A percentile compares a stretch with the other conserved stretches of the same genome.
These are phyloP conservation scores for Alaudala cheleensis DNA, from an alignment of 2,113 vertebrate species.

Conservation along the genomic window DNA sequence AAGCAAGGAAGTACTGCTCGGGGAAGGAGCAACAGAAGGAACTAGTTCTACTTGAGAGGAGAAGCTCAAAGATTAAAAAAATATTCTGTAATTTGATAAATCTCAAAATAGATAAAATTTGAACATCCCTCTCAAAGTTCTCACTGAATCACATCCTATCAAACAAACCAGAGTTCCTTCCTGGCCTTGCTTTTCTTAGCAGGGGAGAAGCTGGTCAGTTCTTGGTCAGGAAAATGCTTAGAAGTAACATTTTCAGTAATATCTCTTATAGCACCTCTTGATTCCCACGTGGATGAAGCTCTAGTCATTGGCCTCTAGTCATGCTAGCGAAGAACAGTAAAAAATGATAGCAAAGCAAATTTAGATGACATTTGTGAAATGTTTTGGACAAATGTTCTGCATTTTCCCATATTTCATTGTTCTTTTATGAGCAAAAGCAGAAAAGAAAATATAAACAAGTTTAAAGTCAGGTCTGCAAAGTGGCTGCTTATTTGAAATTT, in stretches of 20 bases:
- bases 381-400: background rate
- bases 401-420: background rate
- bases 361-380: background rate
- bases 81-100: background rate
- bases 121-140: background rate
- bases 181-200: background rate
- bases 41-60: background rate
- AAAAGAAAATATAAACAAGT: background rate
- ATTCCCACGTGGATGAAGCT: background rate
- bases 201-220: background rate
- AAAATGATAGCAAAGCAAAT: background rate
- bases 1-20: background rate
- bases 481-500: background rate
- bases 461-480: background rate
- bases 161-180: background rate
- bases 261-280: background rate
- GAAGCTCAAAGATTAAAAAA: background rate
- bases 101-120: background rate
- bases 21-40: background rate
- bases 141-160: accelerated
- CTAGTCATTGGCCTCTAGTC: background rate
- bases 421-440: background rate
- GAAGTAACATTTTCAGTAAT: background rate
- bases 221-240: background rate
- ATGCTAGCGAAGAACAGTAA: background rate